Percentiles rank a stretch among this genome's conserved stretches.
phyloP scores from a whole-genome alignment of 2,888 invertebrate genomes.

The Bibio marci region DNA sequence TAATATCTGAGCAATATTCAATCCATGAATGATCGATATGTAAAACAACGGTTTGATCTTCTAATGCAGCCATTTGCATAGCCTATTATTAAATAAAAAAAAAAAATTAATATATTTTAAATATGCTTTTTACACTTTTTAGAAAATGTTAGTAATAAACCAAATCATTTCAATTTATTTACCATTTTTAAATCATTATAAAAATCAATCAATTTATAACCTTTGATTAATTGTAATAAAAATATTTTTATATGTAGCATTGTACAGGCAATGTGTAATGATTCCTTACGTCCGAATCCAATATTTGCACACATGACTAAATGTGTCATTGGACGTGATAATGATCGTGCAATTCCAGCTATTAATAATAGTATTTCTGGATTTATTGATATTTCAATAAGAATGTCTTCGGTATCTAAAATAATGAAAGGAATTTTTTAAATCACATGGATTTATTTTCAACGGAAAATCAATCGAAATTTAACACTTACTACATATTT shows the following conservation, averaged over 20 bases:
- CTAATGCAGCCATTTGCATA: slow-evolving; percentile 61
- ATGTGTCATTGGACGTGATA: slow-evolving; percentile 35
- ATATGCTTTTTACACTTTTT: no score
- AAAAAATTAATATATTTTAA: no score
- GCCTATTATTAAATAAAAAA: slow-evolving; percentile 34
- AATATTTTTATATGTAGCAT: slow-evolving; percentile 47
- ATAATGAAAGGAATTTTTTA: background rate
- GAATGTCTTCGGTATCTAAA: slow-evolving; percentile 44
- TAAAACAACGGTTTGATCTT: slow-evolving; percentile 58
- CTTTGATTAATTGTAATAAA: slow-evolving; percentile 33
- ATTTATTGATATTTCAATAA: slow-evolving; percentile 43
- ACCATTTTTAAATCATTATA: slow-evolving; percentile 63
- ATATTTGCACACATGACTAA: slow-evolving; percentile 44
- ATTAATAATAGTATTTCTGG: slow-evolving; percentile 48
- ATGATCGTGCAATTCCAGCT: slow-evolving; percentile 41
- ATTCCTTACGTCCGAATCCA: slow-evolving; percentile 66
- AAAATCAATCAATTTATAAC: slow-evolving; percentile 47
- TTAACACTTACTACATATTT: slow-evolving; percentile 41
- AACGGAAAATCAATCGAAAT: slow-evolving; percentile 1
- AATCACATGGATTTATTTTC: background rate
- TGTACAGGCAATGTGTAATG: slow-evolving; percentile 55
- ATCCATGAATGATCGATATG: slow-evolving; percentile 73
- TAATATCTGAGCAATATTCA: slow-evolving; percentile 40
- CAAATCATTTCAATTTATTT: no score
- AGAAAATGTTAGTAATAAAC: no score